Conservation (phyloP, 2,113 vertebrate species). For the Mungos mungo region DNA sequence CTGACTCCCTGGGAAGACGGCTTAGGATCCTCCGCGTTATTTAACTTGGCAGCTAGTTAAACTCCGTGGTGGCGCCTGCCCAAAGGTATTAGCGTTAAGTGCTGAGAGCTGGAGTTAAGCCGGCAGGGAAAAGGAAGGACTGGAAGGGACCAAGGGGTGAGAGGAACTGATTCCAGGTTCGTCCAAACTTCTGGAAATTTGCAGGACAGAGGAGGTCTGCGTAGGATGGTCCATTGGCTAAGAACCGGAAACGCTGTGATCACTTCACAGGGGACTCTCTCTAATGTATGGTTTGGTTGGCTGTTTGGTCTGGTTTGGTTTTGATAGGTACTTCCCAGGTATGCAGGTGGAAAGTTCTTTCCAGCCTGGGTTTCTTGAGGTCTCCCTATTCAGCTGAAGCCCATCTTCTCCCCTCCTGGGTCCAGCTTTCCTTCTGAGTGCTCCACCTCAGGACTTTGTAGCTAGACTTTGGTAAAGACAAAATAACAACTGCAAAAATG, state of each 20-base stretch:
- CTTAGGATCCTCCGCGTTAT: conserved; percentile 79
- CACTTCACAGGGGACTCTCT: background rate
- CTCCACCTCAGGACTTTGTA: background rate
- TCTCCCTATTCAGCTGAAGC: background rate
- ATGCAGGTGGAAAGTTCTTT: background rate
- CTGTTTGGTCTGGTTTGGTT: background rate
- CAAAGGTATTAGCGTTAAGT: conserved; percentile 78
- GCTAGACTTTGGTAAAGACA: background rate
- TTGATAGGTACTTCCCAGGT: background rate
- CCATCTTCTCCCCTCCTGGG: background rate
- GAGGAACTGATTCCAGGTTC: background rate
- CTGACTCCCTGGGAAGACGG: conserved; percentile 70
- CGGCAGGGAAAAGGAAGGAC: conserved; percentile 6
- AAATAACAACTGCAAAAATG: background rate
- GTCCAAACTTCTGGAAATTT: conserved; percentile 14
- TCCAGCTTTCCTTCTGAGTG: background rate
- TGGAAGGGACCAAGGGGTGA: conserved; percentile 17
- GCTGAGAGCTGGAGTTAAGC: conserved; percentile 55
- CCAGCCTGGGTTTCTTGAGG: background rate
- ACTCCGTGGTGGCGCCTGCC: conserved; percentile 81
- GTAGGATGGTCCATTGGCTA: background rate
- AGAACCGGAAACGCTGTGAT: background rate
- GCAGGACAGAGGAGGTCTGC: background rate
- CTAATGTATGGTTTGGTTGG: background rate
- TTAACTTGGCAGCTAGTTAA: conserved; percentile 84